Conservation (phyloP, 2,888 invertebrate genomes). For the Pachydiplax longipennis region DNA sequence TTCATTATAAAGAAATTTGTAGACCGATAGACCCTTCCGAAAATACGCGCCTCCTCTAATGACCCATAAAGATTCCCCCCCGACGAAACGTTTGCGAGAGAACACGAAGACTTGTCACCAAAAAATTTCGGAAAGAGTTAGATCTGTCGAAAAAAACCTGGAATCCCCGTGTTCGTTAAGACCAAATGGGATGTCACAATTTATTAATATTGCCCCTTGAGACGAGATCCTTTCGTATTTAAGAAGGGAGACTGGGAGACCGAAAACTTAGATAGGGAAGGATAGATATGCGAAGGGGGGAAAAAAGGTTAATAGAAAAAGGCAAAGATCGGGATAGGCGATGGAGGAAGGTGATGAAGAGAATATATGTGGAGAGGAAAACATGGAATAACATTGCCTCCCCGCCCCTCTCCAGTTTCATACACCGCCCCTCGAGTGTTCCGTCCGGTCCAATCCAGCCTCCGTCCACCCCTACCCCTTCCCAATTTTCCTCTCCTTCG, state of each 20-base stretch:
- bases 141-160: too few relatives aligned
- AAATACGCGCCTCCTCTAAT: too few relatives aligned
- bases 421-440: not conserved
- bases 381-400: not conserved
- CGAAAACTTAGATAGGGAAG: not conserved
- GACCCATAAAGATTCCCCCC: too few relatives aligned
- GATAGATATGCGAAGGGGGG: not conserved
- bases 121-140: too few relatives aligned
- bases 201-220: too few relatives aligned
- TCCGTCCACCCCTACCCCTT: not conserved
- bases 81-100: too few relatives aligned
- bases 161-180: too few relatives aligned
- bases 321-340: not conserved
- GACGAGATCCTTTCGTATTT: too few relatives aligned
- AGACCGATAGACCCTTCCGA: too few relatives aligned
- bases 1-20: too few relatives aligned
- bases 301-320: not conserved
- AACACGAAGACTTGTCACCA: too few relatives aligned
- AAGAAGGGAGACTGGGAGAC: not conserved
- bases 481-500: not conserved
- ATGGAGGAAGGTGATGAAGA: not conserved
- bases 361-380: not conserved
- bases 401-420: not conserved
- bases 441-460: not conserved
- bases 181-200: too few relatives aligned